These are phyloP conservation scores for Parochlus steinenii DNA, from an alignment of 2,888 invertebrate species.

Conservation along the genomic window DNA sequence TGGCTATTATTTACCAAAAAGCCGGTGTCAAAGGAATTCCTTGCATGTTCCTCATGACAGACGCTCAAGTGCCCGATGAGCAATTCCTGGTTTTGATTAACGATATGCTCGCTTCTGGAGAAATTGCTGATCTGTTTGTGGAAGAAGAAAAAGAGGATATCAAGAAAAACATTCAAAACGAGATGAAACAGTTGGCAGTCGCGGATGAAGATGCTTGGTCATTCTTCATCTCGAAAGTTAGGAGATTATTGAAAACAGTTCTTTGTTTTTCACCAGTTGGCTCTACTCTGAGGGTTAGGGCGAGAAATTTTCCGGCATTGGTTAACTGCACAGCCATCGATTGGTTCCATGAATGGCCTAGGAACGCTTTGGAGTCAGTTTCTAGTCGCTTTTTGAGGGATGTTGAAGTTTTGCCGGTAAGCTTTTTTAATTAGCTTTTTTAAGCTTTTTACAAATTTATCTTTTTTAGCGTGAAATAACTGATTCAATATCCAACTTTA, in stretches of 20 bases:
- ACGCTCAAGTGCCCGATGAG: constrained; percentile 84
- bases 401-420: constrained; percentile 51
- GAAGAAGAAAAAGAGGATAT: constrained; percentile 87
- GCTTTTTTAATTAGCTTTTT: constrained; percentile 6
- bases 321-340: constrained; percentile 86
- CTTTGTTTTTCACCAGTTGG: constrained; percentile 93
- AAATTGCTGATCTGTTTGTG: constrained; percentile 75
- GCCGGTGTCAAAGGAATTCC: constrained; percentile 73
- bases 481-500: constrained; percentile 59
- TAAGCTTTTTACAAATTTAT: background rate
- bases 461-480: constrained; percentile 34
- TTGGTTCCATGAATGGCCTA: constrained; percentile 97
- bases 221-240: constrained; percentile 82
- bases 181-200: constrained; percentile 66
- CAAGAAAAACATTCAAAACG: constrained; percentile 54
- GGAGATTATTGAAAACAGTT: constrained; percentile 58
- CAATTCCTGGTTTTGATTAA: constrained; percentile 82
- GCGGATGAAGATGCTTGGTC: constrained; percentile 91
- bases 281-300: constrained; percentile 65
- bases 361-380: constrained; percentile 77
- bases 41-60: constrained; percentile 81
- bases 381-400: constrained; percentile 66
- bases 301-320: constrained; percentile 85
- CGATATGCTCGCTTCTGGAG: constrained; percentile 84
- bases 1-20: constrained; percentile 65